Conservation (phyloP, 2,888 invertebrate species). For the Troides oblongomaculatus region DNA sequence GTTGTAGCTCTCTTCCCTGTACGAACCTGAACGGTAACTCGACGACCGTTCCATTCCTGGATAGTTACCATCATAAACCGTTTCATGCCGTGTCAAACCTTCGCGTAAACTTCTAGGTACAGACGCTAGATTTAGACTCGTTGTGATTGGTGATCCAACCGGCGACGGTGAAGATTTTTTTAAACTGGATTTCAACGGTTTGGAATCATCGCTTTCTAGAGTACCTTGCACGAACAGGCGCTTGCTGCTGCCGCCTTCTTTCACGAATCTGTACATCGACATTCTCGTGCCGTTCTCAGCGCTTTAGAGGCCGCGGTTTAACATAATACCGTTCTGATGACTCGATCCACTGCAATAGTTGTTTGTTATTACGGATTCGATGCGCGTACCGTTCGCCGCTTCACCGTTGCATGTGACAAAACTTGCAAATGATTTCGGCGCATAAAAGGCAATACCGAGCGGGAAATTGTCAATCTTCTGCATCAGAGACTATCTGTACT, state of each 20-base stretch:
- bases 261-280: conserved; percentile 90
- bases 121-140: conserved; percentile 79
- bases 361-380: conserved; percentile 66
- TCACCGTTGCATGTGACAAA: conserved; percentile 43
- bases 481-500: no score
- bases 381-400: conserved; percentile 47
- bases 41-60: conserved; percentile 69
- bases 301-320: conserved; percentile 55
- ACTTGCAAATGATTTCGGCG: conserved; percentile 38
- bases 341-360: conserved; percentile 51
- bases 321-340: conserved; percentile 57
- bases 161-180: conserved; percentile 71
- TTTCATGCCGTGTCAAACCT: conserved; percentile 73
- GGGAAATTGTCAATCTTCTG: conserved; percentile 32
- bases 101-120: conserved; percentile 78
- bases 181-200: conserved; percentile 75
- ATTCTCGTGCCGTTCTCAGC: conserved; percentile 63
- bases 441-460: conserved; percentile 34
- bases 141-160: conserved; percentile 82
- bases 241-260: conserved; percentile 81
- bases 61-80: conserved; percentile 74
- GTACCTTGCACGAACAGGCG: conserved; percentile 89
- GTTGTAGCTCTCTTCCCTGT: conserved; percentile 69
- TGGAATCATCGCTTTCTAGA: conserved; percentile 81
- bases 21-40: conserved; percentile 65